phyloP scores from a whole-genome alignment of 2,888 invertebrate genomes.

The Ryuthela nishihirai region DNA sequence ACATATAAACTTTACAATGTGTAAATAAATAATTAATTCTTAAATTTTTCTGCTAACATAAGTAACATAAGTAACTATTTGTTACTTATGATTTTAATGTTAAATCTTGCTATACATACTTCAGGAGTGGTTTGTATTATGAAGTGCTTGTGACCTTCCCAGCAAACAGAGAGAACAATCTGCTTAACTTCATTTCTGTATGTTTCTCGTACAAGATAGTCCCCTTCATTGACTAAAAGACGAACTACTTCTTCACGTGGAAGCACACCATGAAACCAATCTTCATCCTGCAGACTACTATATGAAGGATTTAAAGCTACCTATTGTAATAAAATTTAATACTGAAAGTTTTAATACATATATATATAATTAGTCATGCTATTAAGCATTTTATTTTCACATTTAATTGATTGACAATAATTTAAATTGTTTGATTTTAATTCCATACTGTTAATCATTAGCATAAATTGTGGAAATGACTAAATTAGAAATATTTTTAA shows the following conservation, averaged over 20 bases:
- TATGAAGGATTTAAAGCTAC: constrained; percentile 41
- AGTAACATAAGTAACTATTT: not conserved
- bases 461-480: too few relatives aligned
- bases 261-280: constrained; percentile 96
- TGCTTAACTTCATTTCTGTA: constrained; percentile 86
- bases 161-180: constrained; percentile 89
- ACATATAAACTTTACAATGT: too few relatives aligned
- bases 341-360: not conserved
- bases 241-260: constrained; percentile 94
- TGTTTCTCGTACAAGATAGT: constrained; percentile 90
- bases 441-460: too few relatives aligned
- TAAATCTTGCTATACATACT: constrained; percentile 56
- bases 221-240: constrained; percentile 84
- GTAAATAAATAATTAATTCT: too few relatives aligned
- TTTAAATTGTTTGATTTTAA: not conserved
- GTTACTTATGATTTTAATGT: not conserved
- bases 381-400: not conserved
- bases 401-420: not conserved
- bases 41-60: too few relatives aligned
- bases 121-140: constrained; percentile 92
- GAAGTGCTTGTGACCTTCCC: constrained; percentile 95
- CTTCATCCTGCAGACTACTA: constrained; percentile 68
- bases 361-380: not conserved
- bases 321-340: too few relatives aligned
- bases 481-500: too few relatives aligned